Conservation (phyloP, 2,113 vertebrate species). For the Gobio gobio region DNA sequence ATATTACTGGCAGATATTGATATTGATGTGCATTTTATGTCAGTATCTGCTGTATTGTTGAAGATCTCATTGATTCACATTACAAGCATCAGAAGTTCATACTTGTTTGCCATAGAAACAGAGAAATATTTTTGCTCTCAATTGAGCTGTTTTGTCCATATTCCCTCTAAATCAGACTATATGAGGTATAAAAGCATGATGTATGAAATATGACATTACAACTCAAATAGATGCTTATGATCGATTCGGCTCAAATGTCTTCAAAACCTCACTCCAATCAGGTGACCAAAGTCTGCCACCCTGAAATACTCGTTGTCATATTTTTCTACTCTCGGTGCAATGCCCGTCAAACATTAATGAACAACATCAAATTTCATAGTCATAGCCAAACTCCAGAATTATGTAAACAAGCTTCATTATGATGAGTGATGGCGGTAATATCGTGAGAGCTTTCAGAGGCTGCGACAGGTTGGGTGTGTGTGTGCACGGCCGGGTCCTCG, state of each 20-base stretch:
- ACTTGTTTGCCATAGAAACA: too few relatives aligned
- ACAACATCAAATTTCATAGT: background rate
- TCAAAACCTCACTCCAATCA: background rate
- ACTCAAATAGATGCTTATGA: background rate
- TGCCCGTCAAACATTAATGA: background rate
- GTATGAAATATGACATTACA: too few relatives aligned
- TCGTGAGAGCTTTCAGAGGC: background rate
- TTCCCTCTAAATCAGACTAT: too few relatives aligned
- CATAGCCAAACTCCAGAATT: background rate
- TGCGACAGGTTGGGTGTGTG: constrained; percentile 19
- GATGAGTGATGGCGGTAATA: constrained; percentile 43
- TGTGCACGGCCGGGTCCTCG: constrained; percentile 31
- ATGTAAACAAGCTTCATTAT: constrained; percentile 18
- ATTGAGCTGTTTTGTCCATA: too few relatives aligned
- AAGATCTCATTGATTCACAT: too few relatives aligned
- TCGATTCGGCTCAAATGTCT: background rate
- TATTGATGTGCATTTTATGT: too few relatives aligned
- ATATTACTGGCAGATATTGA: too few relatives aligned
- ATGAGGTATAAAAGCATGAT: too few relatives aligned
- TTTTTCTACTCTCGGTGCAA: background rate
- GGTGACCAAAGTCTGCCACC: background rate
- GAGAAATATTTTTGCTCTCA: too few relatives aligned
- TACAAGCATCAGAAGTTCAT: too few relatives aligned
- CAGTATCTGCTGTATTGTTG: too few relatives aligned
- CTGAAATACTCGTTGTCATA: background rate